A percentile compares a stretch with the other conserved stretches of the same genome.
Evolutionary conservation across 2,113 vertebrate genomes (phyloP).

Genomic region (Ptyas mucosa): DNA sequence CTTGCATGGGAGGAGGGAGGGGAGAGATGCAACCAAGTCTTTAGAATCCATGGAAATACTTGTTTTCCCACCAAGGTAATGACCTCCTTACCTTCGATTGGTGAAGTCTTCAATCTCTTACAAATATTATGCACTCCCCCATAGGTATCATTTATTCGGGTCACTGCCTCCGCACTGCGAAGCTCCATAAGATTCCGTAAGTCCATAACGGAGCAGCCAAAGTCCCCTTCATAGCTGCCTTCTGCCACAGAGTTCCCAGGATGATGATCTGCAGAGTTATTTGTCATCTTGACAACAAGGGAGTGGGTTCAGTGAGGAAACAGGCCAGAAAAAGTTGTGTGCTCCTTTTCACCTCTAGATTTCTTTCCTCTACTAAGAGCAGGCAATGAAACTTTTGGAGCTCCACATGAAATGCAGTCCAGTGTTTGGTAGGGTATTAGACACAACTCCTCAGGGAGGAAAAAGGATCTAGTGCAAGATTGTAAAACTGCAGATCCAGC

Average conservation of each 20-base stretch:
- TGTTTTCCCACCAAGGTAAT: background rate
- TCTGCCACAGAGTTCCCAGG: conserved; percentile 83
- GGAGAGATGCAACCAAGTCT: background rate
- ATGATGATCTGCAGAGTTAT: conserved; percentile 84
- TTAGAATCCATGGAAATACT: background rate
- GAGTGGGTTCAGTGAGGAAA: fast-evolving
- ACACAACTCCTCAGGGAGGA: background rate
- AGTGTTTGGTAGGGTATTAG: background rate
- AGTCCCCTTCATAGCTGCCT: conserved; percentile 84
- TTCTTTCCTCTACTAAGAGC: background rate
- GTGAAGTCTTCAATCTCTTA: conserved; percentile 85
- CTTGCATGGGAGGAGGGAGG: background rate
- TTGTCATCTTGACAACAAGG: conserved; percentile 71
- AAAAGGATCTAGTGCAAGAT: conserved; percentile 12
- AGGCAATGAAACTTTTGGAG: background rate
- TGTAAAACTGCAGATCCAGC: conserved; percentile 25
- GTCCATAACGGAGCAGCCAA: conserved; percentile 82
- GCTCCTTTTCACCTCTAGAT: background rate
- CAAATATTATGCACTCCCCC: conserved; percentile 86
- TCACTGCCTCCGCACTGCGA: conserved; percentile 79
- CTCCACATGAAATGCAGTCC: background rate
- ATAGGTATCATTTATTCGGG: conserved; percentile 74
- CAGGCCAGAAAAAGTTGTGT: background rate
- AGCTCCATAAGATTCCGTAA: conserved; percentile 90
- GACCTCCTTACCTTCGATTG: conserved; percentile 84